Evolutionary conservation across 2,888 invertebrate species (phyloP).

Genomic region (Lithophane ornitopus): DNA sequence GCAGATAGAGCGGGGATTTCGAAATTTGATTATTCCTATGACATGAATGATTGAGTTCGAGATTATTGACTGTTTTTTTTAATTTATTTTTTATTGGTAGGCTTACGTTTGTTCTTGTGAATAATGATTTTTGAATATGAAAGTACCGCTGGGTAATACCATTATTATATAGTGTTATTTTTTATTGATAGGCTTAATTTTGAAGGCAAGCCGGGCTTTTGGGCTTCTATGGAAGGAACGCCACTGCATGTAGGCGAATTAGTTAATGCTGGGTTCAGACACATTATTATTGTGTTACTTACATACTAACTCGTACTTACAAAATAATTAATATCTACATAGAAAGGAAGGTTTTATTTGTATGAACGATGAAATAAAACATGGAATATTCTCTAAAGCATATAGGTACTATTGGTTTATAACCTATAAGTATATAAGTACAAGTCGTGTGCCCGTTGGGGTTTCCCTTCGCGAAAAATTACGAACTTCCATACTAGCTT

Average conservation of each 20-base stretch:
- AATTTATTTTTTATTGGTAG: no score
- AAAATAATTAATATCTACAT: not conserved
- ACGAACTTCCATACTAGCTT: not conserved
- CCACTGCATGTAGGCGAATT: conserved; percentile 41
- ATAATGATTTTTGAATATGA: no score
- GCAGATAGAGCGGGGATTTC: no score
- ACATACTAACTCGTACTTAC: not conserved
- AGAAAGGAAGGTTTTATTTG: not conserved
- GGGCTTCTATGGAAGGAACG: no score
- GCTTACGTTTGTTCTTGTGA: no score
- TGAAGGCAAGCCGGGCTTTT: no score
- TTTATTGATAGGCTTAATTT: no score
- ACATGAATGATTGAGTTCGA: no score
- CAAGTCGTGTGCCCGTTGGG: not conserved
- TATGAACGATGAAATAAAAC: conserved; percentile 2
- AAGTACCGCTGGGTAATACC: no score
- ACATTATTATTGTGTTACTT: conserved; percentile 32
- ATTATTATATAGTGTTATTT: no score
- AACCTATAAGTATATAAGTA: not conserved
- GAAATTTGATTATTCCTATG: no score
- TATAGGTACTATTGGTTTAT: not conserved
- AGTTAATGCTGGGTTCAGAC: conserved; percentile 33
- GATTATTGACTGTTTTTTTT: no score
- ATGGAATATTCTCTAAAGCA: not conserved
- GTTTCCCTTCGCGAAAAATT: not conserved